Evolutionary conservation across 2,113 vertebrate genomes (phyloP).

Genomic region (Crotalus tigris): DNA sequence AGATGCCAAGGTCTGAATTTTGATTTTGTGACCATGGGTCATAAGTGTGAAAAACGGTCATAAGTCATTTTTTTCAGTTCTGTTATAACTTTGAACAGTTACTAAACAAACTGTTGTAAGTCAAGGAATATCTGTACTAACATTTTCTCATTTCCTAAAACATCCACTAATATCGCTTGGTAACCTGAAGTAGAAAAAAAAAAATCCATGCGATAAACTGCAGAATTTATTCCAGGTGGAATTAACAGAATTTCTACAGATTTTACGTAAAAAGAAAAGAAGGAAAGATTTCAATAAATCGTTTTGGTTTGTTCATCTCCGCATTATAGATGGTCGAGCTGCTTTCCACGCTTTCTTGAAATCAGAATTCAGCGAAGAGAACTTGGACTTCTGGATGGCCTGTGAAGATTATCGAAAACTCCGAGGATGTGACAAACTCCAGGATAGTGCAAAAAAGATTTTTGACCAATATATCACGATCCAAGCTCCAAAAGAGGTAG

Average conservation of each 20-base stretch:
- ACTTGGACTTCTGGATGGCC: conserved; percentile 24
- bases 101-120: background rate
- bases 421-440: conserved; percentile 13
- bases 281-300: background rate
- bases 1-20: background rate
- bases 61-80: background rate
- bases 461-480: conserved; percentile 24
- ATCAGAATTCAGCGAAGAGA: conserved; percentile 29
- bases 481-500: conserved; percentile 26
- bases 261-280: background rate
- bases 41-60: background rate
- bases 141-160: background rate
- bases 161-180: background rate
- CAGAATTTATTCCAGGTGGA: background rate
- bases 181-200: background rate
- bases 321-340: conserved; percentile 1
- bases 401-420: conserved; percentile 30
- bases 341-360: conserved; percentile 16
- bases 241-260: background rate
- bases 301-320: background rate
- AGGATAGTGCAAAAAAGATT: conserved; percentile 13
- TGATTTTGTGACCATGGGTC: background rate
- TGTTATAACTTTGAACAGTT: background rate
- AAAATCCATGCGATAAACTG: background rate
- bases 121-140: background rate